A percentile compares a stretch with the other conserved stretches of the same genome.
These are phyloP conservation scores for Himalopsyche japonica DNA, from an alignment of 2,888 invertebrate species.

Conservation along the genomic window DNA sequence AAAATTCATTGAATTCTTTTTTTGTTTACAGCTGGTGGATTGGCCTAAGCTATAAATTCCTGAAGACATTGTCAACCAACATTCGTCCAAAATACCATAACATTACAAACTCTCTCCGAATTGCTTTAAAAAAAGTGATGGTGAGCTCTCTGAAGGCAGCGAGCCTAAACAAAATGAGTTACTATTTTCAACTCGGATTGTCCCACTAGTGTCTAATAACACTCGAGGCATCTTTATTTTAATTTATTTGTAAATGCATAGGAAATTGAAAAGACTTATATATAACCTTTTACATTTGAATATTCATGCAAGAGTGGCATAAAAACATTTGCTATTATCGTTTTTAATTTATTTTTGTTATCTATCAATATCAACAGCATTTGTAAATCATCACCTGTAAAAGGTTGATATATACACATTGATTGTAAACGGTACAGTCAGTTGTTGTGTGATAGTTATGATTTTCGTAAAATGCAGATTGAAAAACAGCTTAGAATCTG, in stretches of 20 bases:
- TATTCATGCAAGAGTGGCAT: background rate
- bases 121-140: background rate
- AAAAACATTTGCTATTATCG: too few species aligned
- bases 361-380: too few species aligned
- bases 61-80: background rate
- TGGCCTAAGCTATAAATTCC: background rate
- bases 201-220: background rate
- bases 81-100: background rate
- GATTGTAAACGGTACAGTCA: background rate
- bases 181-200: background rate
- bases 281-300: background rate
- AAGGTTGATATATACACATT: background rate
- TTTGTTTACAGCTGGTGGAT: background rate
- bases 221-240: background rate
- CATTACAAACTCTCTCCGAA: background rate
- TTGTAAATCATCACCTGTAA: too few species aligned
- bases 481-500: background rate
- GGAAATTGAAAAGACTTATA: background rate
- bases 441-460: background rate
- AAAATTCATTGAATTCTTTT: background rate
- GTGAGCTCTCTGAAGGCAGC: background rate
- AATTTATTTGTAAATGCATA: background rate
- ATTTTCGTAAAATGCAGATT: background rate
- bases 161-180: background rate
- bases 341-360: too few species aligned